Conservation (phyloP, 1,140 invertebrate species). For the Theocolax elegans region DNA sequence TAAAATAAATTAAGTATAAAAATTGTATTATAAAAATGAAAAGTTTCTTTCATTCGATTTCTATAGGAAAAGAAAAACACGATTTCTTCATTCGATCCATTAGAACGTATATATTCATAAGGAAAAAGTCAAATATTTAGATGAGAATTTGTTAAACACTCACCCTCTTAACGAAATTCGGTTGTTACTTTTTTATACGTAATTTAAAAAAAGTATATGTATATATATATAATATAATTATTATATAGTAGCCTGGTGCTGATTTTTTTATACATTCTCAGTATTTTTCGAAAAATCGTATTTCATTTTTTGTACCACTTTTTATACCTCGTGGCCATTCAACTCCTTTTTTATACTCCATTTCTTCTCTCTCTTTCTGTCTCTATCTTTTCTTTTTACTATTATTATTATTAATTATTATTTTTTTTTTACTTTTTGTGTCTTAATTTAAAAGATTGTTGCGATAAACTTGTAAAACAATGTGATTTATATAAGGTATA, state of each 20-base stretch:
- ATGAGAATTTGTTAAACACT: too few species aligned
- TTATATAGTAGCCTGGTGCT: slow-evolving; percentile 25
- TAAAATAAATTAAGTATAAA: too few species aligned
- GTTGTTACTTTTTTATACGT: too few species aligned
- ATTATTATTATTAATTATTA: too few species aligned
- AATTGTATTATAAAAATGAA: too few species aligned
- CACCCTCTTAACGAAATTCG: not conserved
- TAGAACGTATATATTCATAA: too few species aligned
- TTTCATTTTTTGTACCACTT: slow-evolving; percentile 13
- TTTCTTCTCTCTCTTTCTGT: slow-evolving; percentile 33
- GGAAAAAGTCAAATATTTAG: too few species aligned
- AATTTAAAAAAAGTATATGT: slow-evolving; percentile 18
- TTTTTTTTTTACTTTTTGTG: too few species aligned
- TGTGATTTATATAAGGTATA: too few species aligned
- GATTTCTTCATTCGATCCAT: too few species aligned
- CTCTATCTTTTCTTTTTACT: slow-evolving; percentile 33
- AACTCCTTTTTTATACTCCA: slow-evolving; percentile 6
- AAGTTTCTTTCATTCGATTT: too few species aligned
- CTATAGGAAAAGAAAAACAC: too few species aligned
- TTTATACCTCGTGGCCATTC: slow-evolving; percentile 31
- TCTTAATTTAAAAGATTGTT: slow-evolving; percentile 15
- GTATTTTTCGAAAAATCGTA: slow-evolving; percentile 36
- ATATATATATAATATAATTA: slow-evolving; percentile 33
- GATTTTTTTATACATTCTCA: slow-evolving; percentile 35
- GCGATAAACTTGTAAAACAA: slow-evolving; percentile 11